Base-by-base conservation (phyloP, 2,113 vertebrate genomes). In the Ariopsis seemanni region DNA sequence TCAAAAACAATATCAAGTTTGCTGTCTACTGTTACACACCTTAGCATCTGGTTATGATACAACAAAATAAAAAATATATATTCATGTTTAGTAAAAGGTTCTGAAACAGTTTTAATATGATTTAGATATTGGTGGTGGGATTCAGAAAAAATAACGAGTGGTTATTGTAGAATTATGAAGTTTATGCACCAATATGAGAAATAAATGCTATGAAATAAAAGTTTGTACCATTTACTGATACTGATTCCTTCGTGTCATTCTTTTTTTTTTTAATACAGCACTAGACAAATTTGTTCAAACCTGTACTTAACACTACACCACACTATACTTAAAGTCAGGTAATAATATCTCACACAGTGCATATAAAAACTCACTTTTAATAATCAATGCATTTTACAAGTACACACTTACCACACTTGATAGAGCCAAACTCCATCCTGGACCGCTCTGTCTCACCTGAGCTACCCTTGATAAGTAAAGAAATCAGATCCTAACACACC, bases 401-500 rank as follows among this genome's bases (percentile, higher is more conserved):
- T 53, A 55, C 6, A 57, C 18, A 87, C 81, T 65, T 48, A 83
- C 58, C 80, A 53, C 50, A 3, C 20, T 58, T 4, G 0, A 22
- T 48, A 81, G n/a, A 57, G 63, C 27, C 14, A 20, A 22, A 77
- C 81, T 87, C 58, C n/a, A 65, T 77, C 81, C 81, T 83, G 22
- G 8, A 77, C 18, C 83, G 15, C 57, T 85, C 34, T 77, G 42
- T 10, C 57, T 30, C 6, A 52, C 42, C 72, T 52, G 42, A 60
- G 57, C 67, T 71, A 34, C 65, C 72, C 62, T 74, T 53, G 55
- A 58, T 74, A 55, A 75, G 80, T 67, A 62, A 82, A 87, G 79
- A 82, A 74, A 87, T 87, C 34, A n/a, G 83, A 74, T 80, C 86
- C 34, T 82, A 74, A 82, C 86, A 87, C 86, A 52, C 86, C 86